Conservation (phyloP, 2,888 invertebrate species). For the Halictus quadricinctus region DNA sequence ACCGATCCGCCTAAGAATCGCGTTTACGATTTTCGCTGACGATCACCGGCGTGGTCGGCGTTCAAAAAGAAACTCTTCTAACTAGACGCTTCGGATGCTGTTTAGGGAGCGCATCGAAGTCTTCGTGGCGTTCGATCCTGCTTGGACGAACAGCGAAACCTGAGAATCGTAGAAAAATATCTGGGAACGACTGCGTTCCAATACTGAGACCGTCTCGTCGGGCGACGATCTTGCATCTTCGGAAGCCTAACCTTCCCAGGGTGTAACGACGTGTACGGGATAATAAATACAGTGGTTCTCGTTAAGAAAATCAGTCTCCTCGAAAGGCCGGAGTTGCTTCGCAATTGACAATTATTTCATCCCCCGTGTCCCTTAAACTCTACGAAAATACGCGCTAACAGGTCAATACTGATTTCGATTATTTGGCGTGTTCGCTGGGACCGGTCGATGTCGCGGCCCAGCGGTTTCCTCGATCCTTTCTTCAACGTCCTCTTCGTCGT, state of each 20-base stretch:
- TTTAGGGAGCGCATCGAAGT: conserved; percentile 25
- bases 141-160: conserved; percentile 18
- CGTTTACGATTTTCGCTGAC: neutral
- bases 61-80: neutral
- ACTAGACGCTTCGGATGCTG: conserved; percentile 17
- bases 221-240: conserved; percentile 12
- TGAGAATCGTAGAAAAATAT: conserved; percentile 42
- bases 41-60: neutral
- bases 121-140: conserved; percentile 15
- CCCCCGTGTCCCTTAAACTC: conserved; percentile 55
- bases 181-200: conserved; percentile 5
- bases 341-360: conserved; percentile 29
- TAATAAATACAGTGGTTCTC: conserved; percentile 44
- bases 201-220: conserved; percentile 20
- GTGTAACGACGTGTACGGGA: conserved; percentile 19
- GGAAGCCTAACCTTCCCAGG: conserved; percentile 11
- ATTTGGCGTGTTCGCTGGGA: conserved; percentile 75
- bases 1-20: neutral
- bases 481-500: neutral
- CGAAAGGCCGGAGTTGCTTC: conserved; percentile 31
- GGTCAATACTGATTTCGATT: conserved; percentile 79
- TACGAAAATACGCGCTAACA: conserved; percentile 67
- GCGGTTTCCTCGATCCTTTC: conserved; percentile 4
- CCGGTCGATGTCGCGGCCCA: conserved; percentile 65
- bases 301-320: conserved; percentile 56